These are phyloP conservation scores for Thinocorus orbignyianus DNA, from an alignment of 2,113 vertebrate species.

Conservation along the genomic window DNA sequence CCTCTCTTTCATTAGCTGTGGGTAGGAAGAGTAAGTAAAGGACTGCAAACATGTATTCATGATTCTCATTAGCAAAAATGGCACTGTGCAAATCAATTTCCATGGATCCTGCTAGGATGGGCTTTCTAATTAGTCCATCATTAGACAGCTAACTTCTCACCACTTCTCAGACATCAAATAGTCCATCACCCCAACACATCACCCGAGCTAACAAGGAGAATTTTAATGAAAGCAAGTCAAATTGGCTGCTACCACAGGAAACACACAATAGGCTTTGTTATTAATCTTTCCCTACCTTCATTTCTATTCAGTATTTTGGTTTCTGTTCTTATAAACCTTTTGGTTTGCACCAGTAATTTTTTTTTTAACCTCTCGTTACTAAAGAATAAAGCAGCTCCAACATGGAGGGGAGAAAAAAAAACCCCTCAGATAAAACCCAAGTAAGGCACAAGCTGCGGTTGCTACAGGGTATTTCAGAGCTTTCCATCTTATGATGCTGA, in stretches of 20 bases:
- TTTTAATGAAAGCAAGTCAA: constrained; percentile 66
- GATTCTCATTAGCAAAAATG: constrained; percentile 65
- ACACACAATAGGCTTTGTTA: constrained; percentile 46
- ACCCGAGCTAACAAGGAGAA: constrained; percentile 55
- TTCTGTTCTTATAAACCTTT: constrained; percentile 38
- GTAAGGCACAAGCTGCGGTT: constrained; percentile 24
- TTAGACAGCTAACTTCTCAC: constrained; percentile 56
- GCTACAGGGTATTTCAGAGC: constrained; percentile 50
- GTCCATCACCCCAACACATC: constrained; percentile 1
- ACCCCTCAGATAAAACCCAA: neutral
- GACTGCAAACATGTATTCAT: constrained; percentile 39
- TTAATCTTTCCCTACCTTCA: constrained; percentile 14
- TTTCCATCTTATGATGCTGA: constrained; percentile 33
- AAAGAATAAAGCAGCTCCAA: neutral
- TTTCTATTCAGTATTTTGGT: neutral
- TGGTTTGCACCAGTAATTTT: constrained; percentile 16
- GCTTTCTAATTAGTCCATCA: constrained; percentile 66
- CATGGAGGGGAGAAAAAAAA: neutral
- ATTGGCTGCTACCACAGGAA: constrained; percentile 32
- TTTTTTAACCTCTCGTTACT: neutral
- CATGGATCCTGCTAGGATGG: constrained; percentile 64
- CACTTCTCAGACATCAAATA: constrained; percentile 50
- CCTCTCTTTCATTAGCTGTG: constrained; percentile 31
- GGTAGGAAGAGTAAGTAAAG: constrained; percentile 40
- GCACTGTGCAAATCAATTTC: constrained; percentile 65